Percentiles rank a stretch among this genome's conserved stretches.
These are phyloP conservation scores for Thamnophis sirtalis DNA, from an alignment of 2,113 vertebrate species.

Conservation along the genomic window DNA sequence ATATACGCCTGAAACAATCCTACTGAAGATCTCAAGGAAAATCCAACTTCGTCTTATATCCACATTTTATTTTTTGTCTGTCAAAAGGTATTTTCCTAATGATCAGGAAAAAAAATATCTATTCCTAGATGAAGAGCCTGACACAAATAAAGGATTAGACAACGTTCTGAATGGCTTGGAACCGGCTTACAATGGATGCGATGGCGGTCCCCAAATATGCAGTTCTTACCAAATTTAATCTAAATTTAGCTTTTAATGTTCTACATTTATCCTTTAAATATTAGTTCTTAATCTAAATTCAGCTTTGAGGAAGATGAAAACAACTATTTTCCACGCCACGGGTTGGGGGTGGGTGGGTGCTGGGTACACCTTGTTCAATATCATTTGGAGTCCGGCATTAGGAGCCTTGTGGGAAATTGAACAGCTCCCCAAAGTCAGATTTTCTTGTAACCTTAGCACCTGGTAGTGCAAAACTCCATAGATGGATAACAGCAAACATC, in stretches of 20 bases:
- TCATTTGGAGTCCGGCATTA: not conserved
- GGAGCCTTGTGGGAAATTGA: not conserved
- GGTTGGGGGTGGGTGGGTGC: not conserved
- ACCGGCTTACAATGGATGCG: not conserved
- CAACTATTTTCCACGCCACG: not conserved
- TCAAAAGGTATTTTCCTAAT: not conserved
- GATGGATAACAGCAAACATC: not conserved
- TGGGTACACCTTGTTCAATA: not conserved
- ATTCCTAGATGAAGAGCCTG: not conserved
- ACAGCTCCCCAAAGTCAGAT: not conserved
- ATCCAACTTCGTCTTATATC: not conserved
- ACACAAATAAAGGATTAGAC: not conserved
- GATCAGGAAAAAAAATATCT: rapidly evolving
- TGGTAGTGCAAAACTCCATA: not conserved
- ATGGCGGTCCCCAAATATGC: not conserved
- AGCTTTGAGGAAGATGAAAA: not conserved
- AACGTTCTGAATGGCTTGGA: not conserved
- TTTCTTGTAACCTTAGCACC: not conserved
- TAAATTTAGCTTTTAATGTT: not conserved
- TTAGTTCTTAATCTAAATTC: not conserved
- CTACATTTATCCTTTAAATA: not conserved
- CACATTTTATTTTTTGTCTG: not conserved
- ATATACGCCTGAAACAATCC: not conserved
- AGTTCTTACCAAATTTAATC: not conserved
- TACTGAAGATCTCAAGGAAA: not conserved